Conservation (phyloP, 2,113 vertebrate genomes). For the Okapia johnstoni region DNA sequence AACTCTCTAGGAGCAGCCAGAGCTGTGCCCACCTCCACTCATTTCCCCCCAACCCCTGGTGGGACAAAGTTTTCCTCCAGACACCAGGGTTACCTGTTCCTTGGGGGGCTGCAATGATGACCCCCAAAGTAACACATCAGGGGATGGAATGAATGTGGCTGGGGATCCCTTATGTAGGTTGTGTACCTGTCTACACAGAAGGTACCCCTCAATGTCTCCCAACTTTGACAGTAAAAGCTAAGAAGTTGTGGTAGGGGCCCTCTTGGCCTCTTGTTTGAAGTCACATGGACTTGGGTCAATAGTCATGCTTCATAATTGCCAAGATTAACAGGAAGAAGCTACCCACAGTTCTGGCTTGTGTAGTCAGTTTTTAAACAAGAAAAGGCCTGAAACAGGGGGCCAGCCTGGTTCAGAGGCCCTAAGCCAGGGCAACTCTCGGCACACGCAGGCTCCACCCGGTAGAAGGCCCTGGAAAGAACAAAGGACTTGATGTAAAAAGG, state of each 20-base stretch:
- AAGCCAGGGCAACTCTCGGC: not conserved
- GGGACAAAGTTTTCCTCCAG: too few relatives aligned
- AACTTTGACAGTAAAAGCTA: not conserved
- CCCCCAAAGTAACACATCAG: not conserved
- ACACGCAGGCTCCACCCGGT: not conserved
- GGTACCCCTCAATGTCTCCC: not conserved
- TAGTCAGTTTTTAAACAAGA: not conserved
- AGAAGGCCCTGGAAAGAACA: not conserved
- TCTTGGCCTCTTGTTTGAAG: not conserved
- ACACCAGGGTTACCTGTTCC: not conserved
- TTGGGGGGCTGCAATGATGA: not conserved
- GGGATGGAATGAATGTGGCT: not conserved
- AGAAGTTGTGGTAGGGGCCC: not conserved
- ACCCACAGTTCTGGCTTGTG: not conserved
- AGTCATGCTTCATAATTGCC: not conserved
- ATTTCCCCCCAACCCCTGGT: not conserved
- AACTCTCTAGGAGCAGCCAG: not conserved
- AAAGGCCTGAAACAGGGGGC: not conserved
- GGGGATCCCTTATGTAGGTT: not conserved
- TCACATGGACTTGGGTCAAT: not conserved
- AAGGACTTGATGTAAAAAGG: not conserved
- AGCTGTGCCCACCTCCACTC: not conserved
- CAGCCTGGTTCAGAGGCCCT: not conserved
- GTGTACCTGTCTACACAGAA: not conserved
- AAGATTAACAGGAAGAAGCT: not conserved